A percentile compares a stretch with the other conserved stretches of the same genome.
phyloP scores from a whole-genome alignment of 2,888 invertebrate genomes.

The Aricia artaxerxes region DNA sequence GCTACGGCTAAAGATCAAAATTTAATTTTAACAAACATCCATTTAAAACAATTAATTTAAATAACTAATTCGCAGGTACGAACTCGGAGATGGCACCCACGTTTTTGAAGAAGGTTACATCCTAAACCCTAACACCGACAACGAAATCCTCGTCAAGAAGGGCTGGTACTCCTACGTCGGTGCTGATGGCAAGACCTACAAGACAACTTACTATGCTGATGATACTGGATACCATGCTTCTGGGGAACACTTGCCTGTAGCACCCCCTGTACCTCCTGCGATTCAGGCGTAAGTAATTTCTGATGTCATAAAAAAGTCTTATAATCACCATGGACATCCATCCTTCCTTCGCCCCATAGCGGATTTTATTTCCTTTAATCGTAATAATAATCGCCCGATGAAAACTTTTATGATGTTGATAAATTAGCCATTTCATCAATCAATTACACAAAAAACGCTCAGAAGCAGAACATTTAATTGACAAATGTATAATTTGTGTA shows the following conservation, averaged over 20 bases:
- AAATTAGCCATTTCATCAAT: too few relatives aligned
- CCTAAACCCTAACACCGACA: constrained; percentile 56
- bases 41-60: not conserved
- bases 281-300: constrained; percentile 65
- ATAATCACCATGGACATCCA: too few relatives aligned
- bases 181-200: constrained; percentile 68
- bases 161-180: constrained; percentile 73
- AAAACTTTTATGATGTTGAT: too few relatives aligned
- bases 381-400: too few relatives aligned
- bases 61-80: constrained; percentile 54
- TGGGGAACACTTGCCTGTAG: constrained; percentile 71
- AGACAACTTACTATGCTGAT: constrained; percentile 72
- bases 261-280: constrained; percentile 64
- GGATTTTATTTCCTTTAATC: too few relatives aligned
- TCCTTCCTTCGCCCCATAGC: too few relatives aligned
- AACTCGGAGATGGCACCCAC: constrained; percentile 70
- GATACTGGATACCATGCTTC: constrained; percentile 70
- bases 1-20: not conserved
- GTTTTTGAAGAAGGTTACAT: constrained; percentile 71
- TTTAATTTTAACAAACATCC: not conserved
- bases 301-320: too few relatives aligned
- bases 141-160: constrained; percentile 71
- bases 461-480: not conserved
- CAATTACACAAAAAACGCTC: too few relatives aligned
- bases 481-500: not conserved